Conservation (phyloP, 2,888 invertebrate species). For the Lasioglossum zephyrum region DNA sequence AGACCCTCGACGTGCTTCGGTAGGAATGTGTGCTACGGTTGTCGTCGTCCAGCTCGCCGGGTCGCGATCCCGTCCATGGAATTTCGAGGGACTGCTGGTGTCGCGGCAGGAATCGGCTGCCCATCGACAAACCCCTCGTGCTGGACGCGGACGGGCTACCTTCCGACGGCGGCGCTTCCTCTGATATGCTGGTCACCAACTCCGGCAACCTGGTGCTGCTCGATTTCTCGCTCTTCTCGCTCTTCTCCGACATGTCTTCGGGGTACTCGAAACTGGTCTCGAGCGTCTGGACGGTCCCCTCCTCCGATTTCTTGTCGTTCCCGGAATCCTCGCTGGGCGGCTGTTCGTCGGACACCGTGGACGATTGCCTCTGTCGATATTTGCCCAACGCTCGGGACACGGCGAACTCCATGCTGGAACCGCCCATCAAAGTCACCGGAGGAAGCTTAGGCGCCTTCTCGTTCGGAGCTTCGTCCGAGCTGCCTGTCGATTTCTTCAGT, state of each 20-base stretch:
- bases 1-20: constrained; percentile 93
- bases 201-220: constrained; percentile 77
- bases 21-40: constrained; percentile 94
- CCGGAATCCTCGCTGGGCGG: constrained; percentile 85
- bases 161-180: constrained; percentile 86
- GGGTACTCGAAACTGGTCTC: constrained; percentile 77
- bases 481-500: constrained; percentile 87
- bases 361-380: constrained; percentile 90
- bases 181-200: constrained; percentile 83
- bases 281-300: constrained; percentile 71
- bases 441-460: constrained; percentile 84
- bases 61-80: constrained; percentile 87
- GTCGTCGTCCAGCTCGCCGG: constrained; percentile 90
- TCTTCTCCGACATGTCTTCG: constrained; percentile 75
- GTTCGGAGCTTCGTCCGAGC: constrained; percentile 87
- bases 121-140: constrained; percentile 84
- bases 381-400: constrained; percentile 93
- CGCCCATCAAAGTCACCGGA: constrained; percentile 86
- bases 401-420: constrained; percentile 93
- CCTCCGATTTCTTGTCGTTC: constrained; percentile 79
- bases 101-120: constrained; percentile 87
- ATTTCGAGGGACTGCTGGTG: constrained; percentile 93
- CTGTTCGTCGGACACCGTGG: constrained; percentile 90
- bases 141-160: constrained; percentile 89
- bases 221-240: constrained; percentile 78